A percentile compares a stretch with the other conserved stretches of the same genome.
These are phyloP conservation scores for Tauraco hartlaubi DNA, from an alignment of 2,797 vertebrate species.

Conservation along the genomic window DNA sequence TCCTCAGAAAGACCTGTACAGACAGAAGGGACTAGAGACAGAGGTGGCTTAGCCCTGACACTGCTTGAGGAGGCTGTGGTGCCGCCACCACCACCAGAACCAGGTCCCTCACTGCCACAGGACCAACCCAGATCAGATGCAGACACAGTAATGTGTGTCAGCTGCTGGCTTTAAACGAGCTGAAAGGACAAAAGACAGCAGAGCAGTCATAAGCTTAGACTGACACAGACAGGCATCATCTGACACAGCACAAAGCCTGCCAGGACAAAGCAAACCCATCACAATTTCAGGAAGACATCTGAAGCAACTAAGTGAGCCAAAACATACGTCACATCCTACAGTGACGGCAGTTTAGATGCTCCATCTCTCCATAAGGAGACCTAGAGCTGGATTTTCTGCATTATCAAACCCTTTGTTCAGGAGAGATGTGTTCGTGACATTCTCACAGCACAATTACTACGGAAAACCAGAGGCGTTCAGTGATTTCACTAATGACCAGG, in stretches of 20 bases:
- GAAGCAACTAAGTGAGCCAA: neutral
- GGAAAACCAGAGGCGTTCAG: neutral
- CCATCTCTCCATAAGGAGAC: neutral
- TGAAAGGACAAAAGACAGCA: neutral
- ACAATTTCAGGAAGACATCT: fast-evolving
- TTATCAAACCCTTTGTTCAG: neutral
- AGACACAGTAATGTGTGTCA: neutral
- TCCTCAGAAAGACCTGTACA: neutral
- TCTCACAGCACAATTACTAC: neutral
- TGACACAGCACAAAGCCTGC: neutral
- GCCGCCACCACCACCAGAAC: neutral
- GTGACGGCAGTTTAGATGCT: neutral
- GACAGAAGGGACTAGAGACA: fast-evolving
- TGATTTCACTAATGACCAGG: neutral
- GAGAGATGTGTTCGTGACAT: neutral
- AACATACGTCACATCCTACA: fast-evolving
- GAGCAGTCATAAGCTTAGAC: neutral
- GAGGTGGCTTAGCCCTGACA: neutral
- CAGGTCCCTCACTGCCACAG: neutral
- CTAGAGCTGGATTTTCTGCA: neutral
- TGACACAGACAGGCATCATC: fast-evolving
- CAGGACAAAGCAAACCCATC: neutral
- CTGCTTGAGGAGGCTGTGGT: neutral
- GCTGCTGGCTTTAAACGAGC: neutral
- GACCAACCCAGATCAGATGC: neutral